A percentile compares a stretch with the other conserved stretches of the same genome.
phyloP scores from a whole-genome alignment of 2,113 vertebrate species.

The Microcebus ravelobensis region DNA sequence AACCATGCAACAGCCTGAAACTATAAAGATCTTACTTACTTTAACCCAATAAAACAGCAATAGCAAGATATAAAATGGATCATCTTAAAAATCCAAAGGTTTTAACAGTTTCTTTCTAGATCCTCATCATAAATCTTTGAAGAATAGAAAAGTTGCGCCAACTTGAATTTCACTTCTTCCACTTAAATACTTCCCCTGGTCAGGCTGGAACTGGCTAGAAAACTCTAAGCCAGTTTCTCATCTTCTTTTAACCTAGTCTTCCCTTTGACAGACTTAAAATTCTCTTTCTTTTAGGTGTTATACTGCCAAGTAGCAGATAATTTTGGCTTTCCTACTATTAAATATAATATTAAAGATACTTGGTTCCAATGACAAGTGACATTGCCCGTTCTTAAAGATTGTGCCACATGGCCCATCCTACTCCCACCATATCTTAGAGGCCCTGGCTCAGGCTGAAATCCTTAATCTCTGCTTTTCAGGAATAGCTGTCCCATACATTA shows the following conservation, averaged over 20 bases:
- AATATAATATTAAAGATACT: neutral
- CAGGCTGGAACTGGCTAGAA: neutral
- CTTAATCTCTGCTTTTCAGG: neutral
- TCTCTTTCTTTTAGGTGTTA: neutral
- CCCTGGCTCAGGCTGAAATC: neutral
- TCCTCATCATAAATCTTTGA: neutral
- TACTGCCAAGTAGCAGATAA: neutral
- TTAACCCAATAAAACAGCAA: neutral
- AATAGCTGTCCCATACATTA: neutral
- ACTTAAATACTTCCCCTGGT: neutral
- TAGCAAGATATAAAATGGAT: neutral
- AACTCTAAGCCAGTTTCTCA: neutral
- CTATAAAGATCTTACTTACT: neutral
- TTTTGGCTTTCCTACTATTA: neutral
- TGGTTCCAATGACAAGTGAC: neutral
- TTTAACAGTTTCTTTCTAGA: neutral
- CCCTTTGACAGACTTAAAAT: constrained; percentile 8
- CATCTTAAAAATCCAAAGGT: neutral
- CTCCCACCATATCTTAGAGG: neutral
- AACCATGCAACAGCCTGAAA: neutral
- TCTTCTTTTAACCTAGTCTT: constrained; percentile 13
- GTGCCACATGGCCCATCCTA: neutral
- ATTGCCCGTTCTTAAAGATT: neutral
- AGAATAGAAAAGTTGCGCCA: neutral
- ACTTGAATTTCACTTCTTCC: constrained; percentile 47